Conservation (phyloP, 2,113 vertebrate species). For the Mandrillus leucophaeus region DNA sequence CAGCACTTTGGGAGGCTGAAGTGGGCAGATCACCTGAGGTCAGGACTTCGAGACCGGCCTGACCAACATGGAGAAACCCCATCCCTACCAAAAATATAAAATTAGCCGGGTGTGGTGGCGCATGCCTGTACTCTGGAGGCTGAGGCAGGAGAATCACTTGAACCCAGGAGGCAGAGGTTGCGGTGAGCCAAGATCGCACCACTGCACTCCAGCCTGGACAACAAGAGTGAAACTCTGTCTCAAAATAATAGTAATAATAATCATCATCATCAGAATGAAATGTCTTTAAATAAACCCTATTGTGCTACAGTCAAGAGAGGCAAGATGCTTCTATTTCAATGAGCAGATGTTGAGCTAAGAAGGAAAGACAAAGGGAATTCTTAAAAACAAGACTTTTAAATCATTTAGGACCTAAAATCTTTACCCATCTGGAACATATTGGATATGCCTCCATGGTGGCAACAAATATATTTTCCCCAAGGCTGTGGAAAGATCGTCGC, state of each 20-base stretch:
- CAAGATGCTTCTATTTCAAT: constrained; percentile 18
- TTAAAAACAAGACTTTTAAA: constrained; percentile 44
- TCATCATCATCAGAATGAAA: background rate
- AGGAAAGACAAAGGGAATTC: constrained; percentile 48
- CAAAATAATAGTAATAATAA: rapidly evolving
- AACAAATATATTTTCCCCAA: background rate
- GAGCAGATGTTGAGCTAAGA: constrained; percentile 31
- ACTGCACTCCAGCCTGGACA: too few relatives aligned
- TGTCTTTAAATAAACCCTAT: background rate
- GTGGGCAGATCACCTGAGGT: too few relatives aligned
- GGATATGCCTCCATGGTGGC: background rate
- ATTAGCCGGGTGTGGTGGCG: rapidly evolving
- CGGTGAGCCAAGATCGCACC: too few relatives aligned
- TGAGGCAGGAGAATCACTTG: too few relatives aligned
- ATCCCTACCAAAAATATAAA: too few relatives aligned
- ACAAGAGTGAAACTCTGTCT: too few relatives aligned
- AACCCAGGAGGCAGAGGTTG: too few relatives aligned
- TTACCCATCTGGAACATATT: constrained; percentile 18
- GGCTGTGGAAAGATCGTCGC: background rate
- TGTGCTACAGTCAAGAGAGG: background rate
- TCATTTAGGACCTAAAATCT: background rate
- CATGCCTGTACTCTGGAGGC: too few relatives aligned
- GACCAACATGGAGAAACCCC: too few relatives aligned
- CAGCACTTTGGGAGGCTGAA: too few relatives aligned
- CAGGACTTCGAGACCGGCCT: too few relatives aligned